phyloP scores from a whole-genome alignment of 2,797 vertebrate genomes.

The Bradypodion ventrale region DNA sequence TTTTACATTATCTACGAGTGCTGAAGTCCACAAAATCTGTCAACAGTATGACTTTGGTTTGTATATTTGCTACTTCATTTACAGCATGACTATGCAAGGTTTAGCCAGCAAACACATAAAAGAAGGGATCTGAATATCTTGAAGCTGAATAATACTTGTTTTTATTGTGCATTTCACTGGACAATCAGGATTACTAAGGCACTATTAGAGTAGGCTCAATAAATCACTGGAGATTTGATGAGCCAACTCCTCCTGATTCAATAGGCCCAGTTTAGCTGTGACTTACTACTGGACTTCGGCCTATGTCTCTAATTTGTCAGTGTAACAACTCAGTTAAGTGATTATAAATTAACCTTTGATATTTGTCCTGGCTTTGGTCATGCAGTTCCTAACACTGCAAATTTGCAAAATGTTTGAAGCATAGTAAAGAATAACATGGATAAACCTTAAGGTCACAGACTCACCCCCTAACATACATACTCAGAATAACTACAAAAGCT shows the following conservation, averaged over 20 bases:
- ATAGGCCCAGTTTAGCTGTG: too few relatives aligned
- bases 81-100: slow-evolving; percentile 24
- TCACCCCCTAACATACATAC: slow-evolving; percentile 32
- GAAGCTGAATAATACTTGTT: slow-evolving; percentile 38
- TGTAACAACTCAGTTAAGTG: slow-evolving; percentile 50
- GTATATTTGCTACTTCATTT: slow-evolving; percentile 40
- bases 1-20: slow-evolving; percentile 53
- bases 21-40: slow-evolving; percentile 46
- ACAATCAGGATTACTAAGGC: slow-evolving; percentile 27
- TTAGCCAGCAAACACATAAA: slow-evolving; percentile 42
- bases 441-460: not conserved
- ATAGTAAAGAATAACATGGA: slow-evolving; percentile 36
- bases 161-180: slow-evolving; percentile 46
- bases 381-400: slow-evolving; percentile 24
- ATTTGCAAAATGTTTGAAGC: not conserved
- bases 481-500: slow-evolving; percentile 30
- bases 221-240: too few relatives aligned
- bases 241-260: too few relatives aligned
- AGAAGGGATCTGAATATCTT: slow-evolving; percentile 45
- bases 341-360: slow-evolving; percentile 30
- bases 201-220: too few relatives aligned
- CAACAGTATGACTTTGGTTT: slow-evolving; percentile 41
- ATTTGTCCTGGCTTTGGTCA: slow-evolving; percentile 15
- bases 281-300: too few relatives aligned
- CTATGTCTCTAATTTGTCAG: slow-evolving; percentile 34